These are phyloP conservation scores for Trachurus trachurus DNA, from an alignment of 2,797 vertebrate species.

Conservation along the genomic window DNA sequence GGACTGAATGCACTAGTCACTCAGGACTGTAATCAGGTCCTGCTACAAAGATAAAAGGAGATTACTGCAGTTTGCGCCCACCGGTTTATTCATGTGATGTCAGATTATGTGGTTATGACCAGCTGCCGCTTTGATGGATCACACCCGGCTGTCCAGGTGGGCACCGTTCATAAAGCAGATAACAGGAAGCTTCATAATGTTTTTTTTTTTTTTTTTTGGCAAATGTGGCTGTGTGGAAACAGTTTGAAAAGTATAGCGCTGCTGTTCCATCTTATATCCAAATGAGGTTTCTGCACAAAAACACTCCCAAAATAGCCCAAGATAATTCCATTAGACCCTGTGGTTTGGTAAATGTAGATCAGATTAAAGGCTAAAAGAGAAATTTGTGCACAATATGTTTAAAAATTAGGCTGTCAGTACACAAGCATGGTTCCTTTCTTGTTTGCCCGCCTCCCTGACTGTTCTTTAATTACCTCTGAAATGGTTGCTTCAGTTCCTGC, in stretches of 20 bases:
- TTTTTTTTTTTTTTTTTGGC: conserved; percentile 59
- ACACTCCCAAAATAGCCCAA: conserved; percentile 21
- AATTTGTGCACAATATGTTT: conserved; percentile 15
- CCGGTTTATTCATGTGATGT: conserved; percentile 67
- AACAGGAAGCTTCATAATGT: conserved; percentile 63
- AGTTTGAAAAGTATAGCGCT: conserved; percentile 16
- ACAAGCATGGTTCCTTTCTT: conserved; percentile 21
- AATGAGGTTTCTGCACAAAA: conserved; percentile 24
- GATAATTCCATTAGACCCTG: conserved; percentile 26
- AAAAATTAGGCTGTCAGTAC: conserved; percentile 1
- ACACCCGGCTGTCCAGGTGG: conserved; percentile 69
- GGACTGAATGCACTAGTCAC: conserved; percentile 63
- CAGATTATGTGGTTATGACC: conserved; percentile 68
- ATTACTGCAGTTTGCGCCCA: conserved; percentile 66
- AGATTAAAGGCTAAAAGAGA: conserved; percentile 22
- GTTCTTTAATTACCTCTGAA: conserved; percentile 77
- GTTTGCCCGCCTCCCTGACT: conserved; percentile 36
- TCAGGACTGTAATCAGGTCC: conserved; percentile 66
- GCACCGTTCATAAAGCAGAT: conserved; percentile 70
- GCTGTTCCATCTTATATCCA: conserved; percentile 1
- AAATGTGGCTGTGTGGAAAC: conserved; percentile 29
- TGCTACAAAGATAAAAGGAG: conserved; percentile 66
- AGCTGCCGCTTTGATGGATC: conserved; percentile 74
- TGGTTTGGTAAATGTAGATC: conserved; percentile 38
- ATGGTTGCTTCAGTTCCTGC: conserved; percentile 69